phyloP scores from a whole-genome alignment of 2,797 vertebrate genomes.

The Paguma larvata region DNA sequence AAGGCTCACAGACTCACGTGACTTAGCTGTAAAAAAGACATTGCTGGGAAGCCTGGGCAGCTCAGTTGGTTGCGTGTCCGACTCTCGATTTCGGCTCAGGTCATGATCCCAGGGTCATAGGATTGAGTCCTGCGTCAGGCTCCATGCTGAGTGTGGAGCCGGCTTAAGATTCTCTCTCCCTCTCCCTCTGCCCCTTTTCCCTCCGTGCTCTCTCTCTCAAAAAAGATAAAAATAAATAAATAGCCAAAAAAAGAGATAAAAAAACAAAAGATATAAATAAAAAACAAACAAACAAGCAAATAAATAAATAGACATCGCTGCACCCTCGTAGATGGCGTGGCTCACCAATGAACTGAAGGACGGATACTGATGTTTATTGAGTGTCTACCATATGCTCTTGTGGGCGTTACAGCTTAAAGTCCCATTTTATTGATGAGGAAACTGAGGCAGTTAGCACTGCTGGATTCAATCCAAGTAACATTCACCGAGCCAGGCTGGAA shows the following conservation, averaged over 20 bases:
- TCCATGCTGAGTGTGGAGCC: too few relatives aligned
- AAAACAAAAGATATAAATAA: too few relatives aligned
- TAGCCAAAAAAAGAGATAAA: too few relatives aligned
- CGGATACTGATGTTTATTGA: background rate
- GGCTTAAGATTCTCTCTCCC: too few relatives aligned
- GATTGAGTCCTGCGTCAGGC: too few relatives aligned
- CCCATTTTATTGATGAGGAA: background rate
- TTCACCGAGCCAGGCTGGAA: background rate
- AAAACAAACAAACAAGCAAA: too few relatives aligned
- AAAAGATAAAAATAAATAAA: background rate
- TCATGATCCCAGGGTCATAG: too few relatives aligned
- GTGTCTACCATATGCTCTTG: background rate
- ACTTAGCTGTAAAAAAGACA: background rate
- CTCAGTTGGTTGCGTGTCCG: too few relatives aligned
- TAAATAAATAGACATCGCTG: background rate
- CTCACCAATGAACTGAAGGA: background rate
- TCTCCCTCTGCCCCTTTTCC: too few relatives aligned
- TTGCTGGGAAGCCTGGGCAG: too few relatives aligned
- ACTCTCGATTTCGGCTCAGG: too few relatives aligned
- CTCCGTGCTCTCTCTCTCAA: too few relatives aligned
- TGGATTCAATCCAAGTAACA: background rate
- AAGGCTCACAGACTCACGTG: background rate
- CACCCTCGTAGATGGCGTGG: fast-evolving
- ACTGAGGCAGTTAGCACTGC: background rate
- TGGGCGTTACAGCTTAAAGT: background rate